A percentile compares a stretch with the other conserved stretches of the same genome.
phyloP scores from a whole-genome alignment of 2,888 invertebrate species.

The Cetonia aurata region DNA sequence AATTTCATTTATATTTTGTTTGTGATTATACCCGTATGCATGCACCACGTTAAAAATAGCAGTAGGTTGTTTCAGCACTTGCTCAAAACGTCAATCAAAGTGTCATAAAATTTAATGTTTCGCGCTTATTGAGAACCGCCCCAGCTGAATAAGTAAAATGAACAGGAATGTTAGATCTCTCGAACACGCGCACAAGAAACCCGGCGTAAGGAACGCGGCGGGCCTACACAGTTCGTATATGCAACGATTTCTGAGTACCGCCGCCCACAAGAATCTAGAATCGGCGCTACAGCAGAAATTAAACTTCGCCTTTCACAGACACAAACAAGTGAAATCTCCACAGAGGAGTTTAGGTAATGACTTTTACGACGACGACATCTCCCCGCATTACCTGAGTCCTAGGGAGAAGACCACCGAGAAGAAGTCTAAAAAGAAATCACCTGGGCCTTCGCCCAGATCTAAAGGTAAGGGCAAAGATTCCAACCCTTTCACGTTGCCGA shows the following conservation, averaged over 20 bases:
- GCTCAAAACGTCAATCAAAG: slow-evolving; percentile 24
- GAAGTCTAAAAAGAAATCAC: slow-evolving; percentile 20
- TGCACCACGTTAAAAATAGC: slow-evolving; percentile 3
- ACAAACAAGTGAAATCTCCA: not conserved
- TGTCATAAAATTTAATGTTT: slow-evolving; percentile 37
- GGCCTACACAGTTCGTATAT: slow-evolving; percentile 15
- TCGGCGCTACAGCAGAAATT: slow-evolving; percentile 30
- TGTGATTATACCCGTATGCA: not conserved
- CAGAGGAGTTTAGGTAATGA: slow-evolving; percentile 11
- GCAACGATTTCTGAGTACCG: slow-evolving; percentile 22
- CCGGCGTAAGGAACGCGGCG: not conserved
- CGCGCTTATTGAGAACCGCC: slow-evolving; percentile 1
- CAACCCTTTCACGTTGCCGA: slow-evolving; percentile 1
- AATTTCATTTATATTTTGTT: not conserved
- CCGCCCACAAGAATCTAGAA: slow-evolving; percentile 27
- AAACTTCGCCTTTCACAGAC: slow-evolving; percentile 29
- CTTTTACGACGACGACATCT: not conserved
- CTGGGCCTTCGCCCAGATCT: slow-evolving; percentile 8
- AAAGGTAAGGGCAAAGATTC: slow-evolving; percentile 22
- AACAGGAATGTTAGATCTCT: slow-evolving; percentile 14
- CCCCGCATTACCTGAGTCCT: slow-evolving; percentile 2
- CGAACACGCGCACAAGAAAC: slow-evolving; percentile 16
- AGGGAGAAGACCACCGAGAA: slow-evolving; percentile 9
- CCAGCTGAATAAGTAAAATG: slow-evolving; percentile 20
- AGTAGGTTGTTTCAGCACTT: slow-evolving; percentile 21